A percentile compares a stretch with the other conserved stretches of the same genome.
Evolutionary conservation across 2,888 invertebrate genomes (phyloP).

Genomic region (Troides oblongomaculatus): DNA sequence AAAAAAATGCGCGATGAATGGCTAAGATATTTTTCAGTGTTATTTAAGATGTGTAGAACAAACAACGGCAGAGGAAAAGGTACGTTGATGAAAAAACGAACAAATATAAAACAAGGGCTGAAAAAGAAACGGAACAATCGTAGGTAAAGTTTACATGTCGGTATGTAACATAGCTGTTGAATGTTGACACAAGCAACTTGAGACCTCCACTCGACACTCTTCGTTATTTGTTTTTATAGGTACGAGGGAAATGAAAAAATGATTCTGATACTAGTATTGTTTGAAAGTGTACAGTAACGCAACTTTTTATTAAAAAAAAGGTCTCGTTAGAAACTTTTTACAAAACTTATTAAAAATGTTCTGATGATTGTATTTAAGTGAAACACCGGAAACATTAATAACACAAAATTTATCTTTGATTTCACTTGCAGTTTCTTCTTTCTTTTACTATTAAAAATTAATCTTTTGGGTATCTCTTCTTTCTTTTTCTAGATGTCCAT

Average conservation of each 20-base stretch:
- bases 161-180: slow-evolving; percentile 15
- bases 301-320: too few relatives aligned
- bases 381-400: too few relatives aligned
- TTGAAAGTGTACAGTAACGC: neutral
- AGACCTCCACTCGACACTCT: neutral
- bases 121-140: slow-evolving; percentile 13
- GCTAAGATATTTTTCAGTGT: neutral
- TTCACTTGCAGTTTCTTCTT: too few relatives aligned
- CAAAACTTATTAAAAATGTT: too few relatives aligned
- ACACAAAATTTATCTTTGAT: too few relatives aligned
- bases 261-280: neutral
- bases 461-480: too few relatives aligned
- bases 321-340: too few relatives aligned
- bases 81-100: slow-evolving; percentile 20
- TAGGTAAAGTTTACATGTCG: slow-evolving; percentile 15
- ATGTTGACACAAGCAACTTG: slow-evolving; percentile 18
- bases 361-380: too few relatives aligned
- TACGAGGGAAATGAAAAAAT: neutral
- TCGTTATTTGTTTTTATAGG: slow-evolving; percentile 1
- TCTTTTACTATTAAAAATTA: too few relatives aligned
- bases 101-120: slow-evolving; percentile 19
- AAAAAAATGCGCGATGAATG: neutral
- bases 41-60: slow-evolving; percentile 6
- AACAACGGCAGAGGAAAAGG: neutral
- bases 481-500: too few relatives aligned